These are phyloP conservation scores for Polymixis lichenea DNA, from an alignment of 2,888 invertebrate species.

Conservation along the genomic window DNA sequence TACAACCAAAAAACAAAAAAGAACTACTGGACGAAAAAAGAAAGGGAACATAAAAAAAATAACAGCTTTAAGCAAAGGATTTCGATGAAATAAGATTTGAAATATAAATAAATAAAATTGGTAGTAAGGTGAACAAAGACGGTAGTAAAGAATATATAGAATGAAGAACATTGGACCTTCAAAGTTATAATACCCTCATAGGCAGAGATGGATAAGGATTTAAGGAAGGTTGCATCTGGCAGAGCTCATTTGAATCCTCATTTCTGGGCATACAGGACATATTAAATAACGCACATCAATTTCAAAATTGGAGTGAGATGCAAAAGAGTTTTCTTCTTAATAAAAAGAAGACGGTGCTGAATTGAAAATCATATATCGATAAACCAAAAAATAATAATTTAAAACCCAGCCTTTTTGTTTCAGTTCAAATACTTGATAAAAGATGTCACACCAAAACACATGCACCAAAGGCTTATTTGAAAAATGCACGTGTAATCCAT, in stretches of 20 bases:
- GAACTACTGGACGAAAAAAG: constrained; percentile 9
- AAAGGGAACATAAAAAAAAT: not conserved
- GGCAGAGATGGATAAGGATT: not conserved
- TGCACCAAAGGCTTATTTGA: not conserved
- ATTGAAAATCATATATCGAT: not conserved
- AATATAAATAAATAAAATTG: not conserved
- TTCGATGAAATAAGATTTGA: not conserved
- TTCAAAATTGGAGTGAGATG: not conserved
- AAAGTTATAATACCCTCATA: constrained; percentile 1
- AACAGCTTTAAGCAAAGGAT: constrained; percentile 13
- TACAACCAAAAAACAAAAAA: constrained; percentile 12
- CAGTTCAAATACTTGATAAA: not conserved
- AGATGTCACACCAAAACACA: not conserved
- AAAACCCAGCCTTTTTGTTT: not conserved
- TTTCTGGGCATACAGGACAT: not conserved
- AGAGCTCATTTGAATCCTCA: no score
- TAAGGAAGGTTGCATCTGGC: not conserved
- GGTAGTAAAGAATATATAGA: not conserved
- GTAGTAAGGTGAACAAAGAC: not conserved
- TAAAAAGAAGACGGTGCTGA: not conserved
- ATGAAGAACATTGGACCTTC: not conserved
- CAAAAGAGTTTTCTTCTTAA: not conserved
- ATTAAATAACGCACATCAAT: not conserved
- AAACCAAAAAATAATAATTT: fast-evolving
- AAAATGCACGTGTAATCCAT: constrained; percentile 29